A percentile compares a stretch with the other conserved stretches of the same genome.
Evolutionary conservation across 2,888 invertebrate species (phyloP).

Genomic region (Hydropsyche betteni): DNA sequence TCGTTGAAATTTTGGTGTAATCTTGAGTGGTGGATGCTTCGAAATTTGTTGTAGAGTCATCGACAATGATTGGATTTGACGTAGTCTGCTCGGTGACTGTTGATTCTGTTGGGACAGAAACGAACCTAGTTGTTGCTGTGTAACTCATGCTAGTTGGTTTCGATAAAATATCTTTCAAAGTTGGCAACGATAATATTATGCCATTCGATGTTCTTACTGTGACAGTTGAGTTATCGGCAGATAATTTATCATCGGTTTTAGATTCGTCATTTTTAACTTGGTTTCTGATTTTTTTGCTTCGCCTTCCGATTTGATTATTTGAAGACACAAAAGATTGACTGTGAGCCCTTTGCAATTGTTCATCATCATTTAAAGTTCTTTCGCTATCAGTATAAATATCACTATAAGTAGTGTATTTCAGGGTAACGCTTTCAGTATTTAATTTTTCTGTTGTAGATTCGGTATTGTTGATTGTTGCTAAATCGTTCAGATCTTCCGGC

Average conservation of each 20-base stretch:
- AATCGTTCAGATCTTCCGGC: slow-evolving; percentile 56
- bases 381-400: slow-evolving; percentile 46
- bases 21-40: slow-evolving; percentile 25
- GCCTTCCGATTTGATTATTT: slow-evolving; percentile 61
- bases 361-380: slow-evolving; percentile 60
- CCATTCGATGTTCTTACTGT: slow-evolving; percentile 48
- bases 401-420: slow-evolving; percentile 41
- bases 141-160: slow-evolving; percentile 45
- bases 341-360: slow-evolving; percentile 74
- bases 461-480: slow-evolving; percentile 54
- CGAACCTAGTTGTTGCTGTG: slow-evolving; percentile 48
- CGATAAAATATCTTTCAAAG: slow-evolving; percentile 51
- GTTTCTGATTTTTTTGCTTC: slow-evolving; percentile 60
- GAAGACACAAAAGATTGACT: slow-evolving; percentile 75
- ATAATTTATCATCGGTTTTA: slow-evolving; percentile 52
- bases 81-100: slow-evolving; percentile 43
- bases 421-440: slow-evolving; percentile 38
- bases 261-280: slow-evolving; percentile 50
- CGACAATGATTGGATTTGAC: slow-evolving; percentile 37
- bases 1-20: slow-evolving; percentile 39
- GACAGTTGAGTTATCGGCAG: slow-evolving; percentile 43
- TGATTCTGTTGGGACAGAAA: slow-evolving; percentile 47
- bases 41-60: slow-evolving; percentile 44
- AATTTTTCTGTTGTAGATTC: slow-evolving; percentile 38
- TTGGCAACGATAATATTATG: slow-evolving; percentile 45